phyloP scores from a whole-genome alignment of 1,140 invertebrate species.

The Cotesia chilonis region DNA sequence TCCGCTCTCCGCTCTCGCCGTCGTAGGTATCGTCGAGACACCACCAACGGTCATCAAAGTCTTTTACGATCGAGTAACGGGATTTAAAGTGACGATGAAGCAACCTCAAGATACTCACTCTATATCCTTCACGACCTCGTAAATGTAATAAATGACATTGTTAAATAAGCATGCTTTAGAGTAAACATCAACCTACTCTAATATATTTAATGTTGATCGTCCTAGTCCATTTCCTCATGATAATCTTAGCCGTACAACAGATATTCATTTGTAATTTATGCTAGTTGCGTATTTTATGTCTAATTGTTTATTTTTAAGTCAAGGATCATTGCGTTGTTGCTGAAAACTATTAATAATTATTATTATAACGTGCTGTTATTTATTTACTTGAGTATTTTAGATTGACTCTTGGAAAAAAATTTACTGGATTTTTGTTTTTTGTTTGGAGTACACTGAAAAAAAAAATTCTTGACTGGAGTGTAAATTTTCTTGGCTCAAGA shows the following conservation, averaged over 20 bases:
- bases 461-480: too few species aligned
- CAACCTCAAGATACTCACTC: slow-evolving; percentile 66
- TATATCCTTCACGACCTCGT: slow-evolving; percentile 64
- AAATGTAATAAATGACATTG: slow-evolving; percentile 67
- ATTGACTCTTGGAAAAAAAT: too few species aligned
- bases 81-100: slow-evolving; percentile 68
- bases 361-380: too few species aligned
- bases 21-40: slow-evolving; percentile 45
- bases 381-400: too few species aligned
- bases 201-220: slow-evolving; percentile 8
- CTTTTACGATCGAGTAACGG: slow-evolving; percentile 67
- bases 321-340: too few species aligned
- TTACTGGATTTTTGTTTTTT: too few species aligned
- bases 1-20: slow-evolving; percentile 43
- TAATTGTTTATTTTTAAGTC: too few species aligned
- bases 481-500: too few species aligned
- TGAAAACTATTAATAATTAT: too few species aligned
- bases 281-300: too few species aligned
- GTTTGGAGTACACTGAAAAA: too few species aligned
- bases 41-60: slow-evolving; percentile 64
- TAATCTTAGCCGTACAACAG: too few species aligned
- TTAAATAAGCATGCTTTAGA: slow-evolving; percentile 59
- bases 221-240: not conserved
- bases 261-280: not conserved
- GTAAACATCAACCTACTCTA: slow-evolving; percentile 15